Evolutionary conservation across 1,140 invertebrate genomes (phyloP), one percentile per base, ranked within the genome.

Genomic region (Cheumatopsyche charites): DNA sequence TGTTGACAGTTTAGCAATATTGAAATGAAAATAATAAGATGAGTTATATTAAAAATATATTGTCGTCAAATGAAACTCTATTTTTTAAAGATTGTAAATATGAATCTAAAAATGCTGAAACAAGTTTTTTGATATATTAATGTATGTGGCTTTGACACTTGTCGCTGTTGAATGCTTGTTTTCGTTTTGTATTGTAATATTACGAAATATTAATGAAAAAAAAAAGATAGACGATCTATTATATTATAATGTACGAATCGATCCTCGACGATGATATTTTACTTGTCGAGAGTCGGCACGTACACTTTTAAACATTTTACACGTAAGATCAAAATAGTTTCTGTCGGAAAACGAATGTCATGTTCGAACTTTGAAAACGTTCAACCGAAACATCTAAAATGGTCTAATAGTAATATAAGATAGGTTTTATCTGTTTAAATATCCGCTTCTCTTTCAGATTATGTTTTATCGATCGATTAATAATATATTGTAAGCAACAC

Each of bases 141-240:
- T 36, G 29, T 36, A 36, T 36, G 55, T 58, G 55, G 55, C 55
- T 58, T 58, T 25, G 23, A 58, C 55, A 58, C 55, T 58, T 25
- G 55, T 58, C 21, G 55, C 55, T 58, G 55, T 12, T 58, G 55
- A 58, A 58, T 26, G 55, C 55, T 58, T 58, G 55, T 58, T 58
- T 58, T 58, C 12, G 1, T 58, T 58, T 23, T 58, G 55, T 21
- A 58, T 58, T 58, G 55, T 58, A 58, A 58, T 58, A 58, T 58
- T 7, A 26, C 13, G 43, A 12, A 45, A 52, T 52, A 9, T 21
- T 52, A 52, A 17, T 52, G 23, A 1, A 52, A 45, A 17, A 52
- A n/a, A 52, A 17, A 52, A 52, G 25, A 25, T 58, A 23, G 11
- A 58, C 17, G 17, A 25, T 58, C 11, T 55, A 55, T 19, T 15